Evolutionary conservation across 2,888 invertebrate species (phyloP).

Genomic region (Pedicia rivosa): DNA sequence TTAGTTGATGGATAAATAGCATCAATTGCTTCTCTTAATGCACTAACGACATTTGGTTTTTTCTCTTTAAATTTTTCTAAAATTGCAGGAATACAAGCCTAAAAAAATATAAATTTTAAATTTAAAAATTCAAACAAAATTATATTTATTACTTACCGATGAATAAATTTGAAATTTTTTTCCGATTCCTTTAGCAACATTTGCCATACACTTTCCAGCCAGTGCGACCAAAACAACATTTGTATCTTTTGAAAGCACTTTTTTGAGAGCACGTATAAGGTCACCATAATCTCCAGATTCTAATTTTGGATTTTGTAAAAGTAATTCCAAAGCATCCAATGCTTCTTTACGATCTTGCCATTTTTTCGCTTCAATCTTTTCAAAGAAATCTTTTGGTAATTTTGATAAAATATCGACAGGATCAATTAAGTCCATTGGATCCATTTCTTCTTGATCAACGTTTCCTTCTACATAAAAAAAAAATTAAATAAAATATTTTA

Average conservation of each 20-base stretch:
- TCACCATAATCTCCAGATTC: slow-evolving; percentile 89
- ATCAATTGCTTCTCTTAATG: slow-evolving; percentile 80
- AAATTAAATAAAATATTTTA: not conserved
- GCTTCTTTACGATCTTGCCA: slow-evolving; percentile 95
- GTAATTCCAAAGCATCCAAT: slow-evolving; percentile 62
- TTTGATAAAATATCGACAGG: slow-evolving; percentile 88
- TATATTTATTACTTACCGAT: slow-evolving; percentile 21
- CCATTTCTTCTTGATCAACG: slow-evolving; percentile 49
- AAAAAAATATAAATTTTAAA: slow-evolving; percentile 1
- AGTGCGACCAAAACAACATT: slow-evolving; percentile 87
- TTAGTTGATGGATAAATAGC: slow-evolving; percentile 69
- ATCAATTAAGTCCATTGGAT: slow-evolving; percentile 80
- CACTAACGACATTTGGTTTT: slow-evolving; percentile 75
- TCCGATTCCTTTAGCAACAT: slow-evolving; percentile 72
- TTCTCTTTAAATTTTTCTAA: slow-evolving; percentile 97
- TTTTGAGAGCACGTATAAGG: slow-evolving; percentile 71
- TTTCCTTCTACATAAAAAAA: slow-evolving; percentile 34
- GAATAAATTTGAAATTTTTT: slow-evolving; percentile 79
- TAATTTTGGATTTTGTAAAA: slow-evolving; percentile 67
- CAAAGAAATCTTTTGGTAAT: slow-evolving; percentile 89
- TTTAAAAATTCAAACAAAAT: not conserved
- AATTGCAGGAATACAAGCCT: slow-evolving; percentile 55
- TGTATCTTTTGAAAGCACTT: slow-evolving; percentile 82
- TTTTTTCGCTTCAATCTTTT: slow-evolving; percentile 85
- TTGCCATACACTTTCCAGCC: slow-evolving; percentile 68